phyloP scores from a whole-genome alignment of 2,888 invertebrate species.

The Heteromurus nitidus region DNA sequence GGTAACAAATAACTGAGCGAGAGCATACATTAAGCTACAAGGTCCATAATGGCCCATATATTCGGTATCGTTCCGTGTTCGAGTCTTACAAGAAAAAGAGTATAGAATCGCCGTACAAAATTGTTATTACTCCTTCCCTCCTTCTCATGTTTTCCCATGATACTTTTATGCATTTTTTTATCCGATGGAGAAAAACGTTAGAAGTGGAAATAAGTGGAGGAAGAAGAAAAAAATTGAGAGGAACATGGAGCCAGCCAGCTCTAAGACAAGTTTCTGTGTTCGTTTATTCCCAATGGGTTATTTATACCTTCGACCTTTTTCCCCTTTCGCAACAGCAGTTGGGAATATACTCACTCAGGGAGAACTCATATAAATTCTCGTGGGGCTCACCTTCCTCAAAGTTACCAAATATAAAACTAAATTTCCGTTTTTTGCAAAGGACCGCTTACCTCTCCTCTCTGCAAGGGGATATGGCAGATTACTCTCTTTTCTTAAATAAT shows the following conservation, averaged over 20 bases:
- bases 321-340: background rate
- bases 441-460: background rate
- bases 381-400: background rate
- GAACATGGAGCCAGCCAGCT: background rate
- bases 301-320: conserved; percentile 42
- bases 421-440: background rate
- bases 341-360: background rate
- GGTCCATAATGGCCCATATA: too few relatives aligned
- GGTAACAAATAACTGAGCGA: too few relatives aligned
- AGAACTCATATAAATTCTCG: background rate
- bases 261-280: background rate
- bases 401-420: background rate
- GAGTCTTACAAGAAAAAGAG: too few relatives aligned
- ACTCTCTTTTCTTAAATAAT: background rate
- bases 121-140: background rate
- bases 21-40: too few relatives aligned
- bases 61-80: too few relatives aligned
- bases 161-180: too few relatives aligned
- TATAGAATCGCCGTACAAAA: too few relatives aligned
- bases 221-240: conserved; percentile 11
- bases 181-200: background rate
- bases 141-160: background rate
- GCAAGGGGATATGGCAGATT: too few relatives aligned
- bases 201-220: background rate
- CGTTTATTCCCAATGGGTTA: conserved; percentile 41